A percentile compares a stretch with the other conserved stretches of the same genome.
Conservation (phyloP, 2,113 vertebrate species). For the Sceloporus undulatus region DNA sequence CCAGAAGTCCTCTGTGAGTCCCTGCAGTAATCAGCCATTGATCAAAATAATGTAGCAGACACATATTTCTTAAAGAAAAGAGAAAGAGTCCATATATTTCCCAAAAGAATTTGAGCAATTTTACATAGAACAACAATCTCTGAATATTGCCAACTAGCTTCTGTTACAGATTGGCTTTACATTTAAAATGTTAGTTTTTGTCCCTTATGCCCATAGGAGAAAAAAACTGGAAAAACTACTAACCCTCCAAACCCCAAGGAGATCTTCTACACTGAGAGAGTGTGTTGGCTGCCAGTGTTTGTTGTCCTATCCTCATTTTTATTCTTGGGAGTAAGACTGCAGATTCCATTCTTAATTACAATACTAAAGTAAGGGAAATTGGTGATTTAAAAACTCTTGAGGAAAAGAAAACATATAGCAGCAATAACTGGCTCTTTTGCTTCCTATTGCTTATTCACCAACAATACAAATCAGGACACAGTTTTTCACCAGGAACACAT, state of each 20-base stretch:
- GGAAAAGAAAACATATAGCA: neutral
- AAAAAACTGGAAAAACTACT: neutral
- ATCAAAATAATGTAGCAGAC: conserved; percentile 41
- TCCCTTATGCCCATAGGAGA: neutral
- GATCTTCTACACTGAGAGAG: neutral
- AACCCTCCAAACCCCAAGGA: neutral
- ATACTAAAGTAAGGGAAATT: neutral
- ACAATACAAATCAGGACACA: neutral
- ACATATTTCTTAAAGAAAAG: conserved; percentile 41
- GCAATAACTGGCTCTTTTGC: neutral
- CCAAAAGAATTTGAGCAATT: neutral
- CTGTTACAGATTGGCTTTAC: neutral
- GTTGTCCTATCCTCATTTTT: neutral
- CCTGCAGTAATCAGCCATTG: conserved; percentile 13
- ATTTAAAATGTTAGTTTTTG: neutral
- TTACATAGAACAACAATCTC: neutral
- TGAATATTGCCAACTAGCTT: neutral
- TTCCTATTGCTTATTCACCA: neutral
- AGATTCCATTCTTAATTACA: neutral
- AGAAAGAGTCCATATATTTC: neutral
- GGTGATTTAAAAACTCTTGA: neutral
- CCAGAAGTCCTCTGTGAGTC: neutral
- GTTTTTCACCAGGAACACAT: neutral
- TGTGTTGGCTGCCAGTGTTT: neutral
- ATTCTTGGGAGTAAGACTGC: neutral